A percentile compares a stretch with the other conserved stretches of the same genome.
Conservation (phyloP, 2,888 invertebrate species). For the Pharmacophagus antenor region DNA sequence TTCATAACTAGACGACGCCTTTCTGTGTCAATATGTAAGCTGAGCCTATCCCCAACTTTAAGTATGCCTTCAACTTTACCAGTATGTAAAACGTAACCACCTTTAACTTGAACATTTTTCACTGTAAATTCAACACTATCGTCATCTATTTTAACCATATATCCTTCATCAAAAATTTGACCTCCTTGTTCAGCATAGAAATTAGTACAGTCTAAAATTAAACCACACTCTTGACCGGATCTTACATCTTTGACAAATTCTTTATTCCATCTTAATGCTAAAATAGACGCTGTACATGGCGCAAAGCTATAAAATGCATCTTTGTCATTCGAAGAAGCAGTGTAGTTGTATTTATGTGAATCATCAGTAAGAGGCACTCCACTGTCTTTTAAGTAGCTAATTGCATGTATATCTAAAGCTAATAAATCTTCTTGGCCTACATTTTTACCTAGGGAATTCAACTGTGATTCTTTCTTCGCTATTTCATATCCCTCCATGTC, state of each 20-base stretch:
- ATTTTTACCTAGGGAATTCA: constrained; percentile 93
- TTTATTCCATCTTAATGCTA: constrained; percentile 90
- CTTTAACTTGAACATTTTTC: constrained; percentile 95
- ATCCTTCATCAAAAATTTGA: constrained; percentile 98
- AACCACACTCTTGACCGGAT: constrained; percentile 94
- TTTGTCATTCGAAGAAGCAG: constrained; percentile 81
- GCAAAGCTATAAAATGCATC: constrained; percentile 89
- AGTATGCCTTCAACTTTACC: constrained; percentile 93
- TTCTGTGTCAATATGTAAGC: constrained; percentile 89
- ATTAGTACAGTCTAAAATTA: constrained; percentile 93
- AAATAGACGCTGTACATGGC: constrained; percentile 86
- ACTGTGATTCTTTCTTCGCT: constrained; percentile 92
- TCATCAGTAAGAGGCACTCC: constrained; percentile 93
- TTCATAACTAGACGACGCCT: constrained; percentile 97
- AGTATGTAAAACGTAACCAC: constrained; percentile 96
- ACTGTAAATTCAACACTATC: constrained; percentile 95
- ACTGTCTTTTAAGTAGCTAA: constrained; percentile 91
- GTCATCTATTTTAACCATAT: constrained; percentile 89
- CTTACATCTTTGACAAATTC: constrained; percentile 91
- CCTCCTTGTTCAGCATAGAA: constrained; percentile 99
- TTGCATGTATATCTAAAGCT: constrained; percentile 96
- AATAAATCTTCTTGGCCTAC: constrained; percentile 90
- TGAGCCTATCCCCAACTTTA: constrained; percentile 91
- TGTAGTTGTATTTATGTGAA: constrained; percentile 94
- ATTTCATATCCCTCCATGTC: constrained; percentile 96